Conservation (phyloP, 2,888 invertebrate genomes). For the Tinea semifulvella region DNA sequence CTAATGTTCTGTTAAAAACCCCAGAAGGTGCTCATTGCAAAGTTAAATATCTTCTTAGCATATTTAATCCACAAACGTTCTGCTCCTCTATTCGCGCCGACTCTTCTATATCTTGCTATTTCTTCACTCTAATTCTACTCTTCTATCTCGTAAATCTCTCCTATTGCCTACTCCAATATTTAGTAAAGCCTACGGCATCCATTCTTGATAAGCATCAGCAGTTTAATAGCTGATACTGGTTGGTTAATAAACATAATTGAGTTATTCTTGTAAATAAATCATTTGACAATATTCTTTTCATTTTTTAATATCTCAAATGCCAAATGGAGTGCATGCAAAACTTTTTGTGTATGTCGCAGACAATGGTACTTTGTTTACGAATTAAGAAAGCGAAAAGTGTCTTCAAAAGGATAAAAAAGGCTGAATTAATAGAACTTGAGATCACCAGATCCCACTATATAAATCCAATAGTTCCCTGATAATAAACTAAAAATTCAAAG, state of each 20-base stretch:
- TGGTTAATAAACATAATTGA: too few relatives aligned
- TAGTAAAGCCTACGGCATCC: conserved; percentile 41
- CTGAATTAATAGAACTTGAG: too few relatives aligned
- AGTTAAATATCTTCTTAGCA: conserved; percentile 16
- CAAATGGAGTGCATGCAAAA: too few relatives aligned
- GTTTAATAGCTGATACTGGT: conserved; percentile 32
- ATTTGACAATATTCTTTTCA: too few relatives aligned
- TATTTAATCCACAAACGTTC: conserved; percentile 49
- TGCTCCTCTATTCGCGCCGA: conserved; percentile 26
- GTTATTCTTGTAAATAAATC: conserved; percentile 43
- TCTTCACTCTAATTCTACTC: conserved; percentile 34
- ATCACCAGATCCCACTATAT: too few relatives aligned
- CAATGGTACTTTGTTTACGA: too few relatives aligned
- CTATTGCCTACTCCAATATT: conserved; percentile 31
- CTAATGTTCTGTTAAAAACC: conserved; percentile 26
- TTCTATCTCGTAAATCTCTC: conserved; percentile 23
- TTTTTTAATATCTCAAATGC: too few relatives aligned
- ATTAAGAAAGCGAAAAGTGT: too few relatives aligned
- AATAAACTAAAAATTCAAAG: too few relatives aligned
- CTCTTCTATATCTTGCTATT: conserved; percentile 22
- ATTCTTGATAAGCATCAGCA: conserved; percentile 44
- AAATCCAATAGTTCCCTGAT: too few relatives aligned
- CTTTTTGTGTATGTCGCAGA: too few relatives aligned
- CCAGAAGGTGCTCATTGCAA: conserved; percentile 20
- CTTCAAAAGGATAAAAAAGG: too few relatives aligned